Percentiles rank a stretch among this genome's conserved stretches.
Evolutionary conservation across 2,797 vertebrate species (phyloP).

Genomic region (Amphiprion clarkii): DNA sequence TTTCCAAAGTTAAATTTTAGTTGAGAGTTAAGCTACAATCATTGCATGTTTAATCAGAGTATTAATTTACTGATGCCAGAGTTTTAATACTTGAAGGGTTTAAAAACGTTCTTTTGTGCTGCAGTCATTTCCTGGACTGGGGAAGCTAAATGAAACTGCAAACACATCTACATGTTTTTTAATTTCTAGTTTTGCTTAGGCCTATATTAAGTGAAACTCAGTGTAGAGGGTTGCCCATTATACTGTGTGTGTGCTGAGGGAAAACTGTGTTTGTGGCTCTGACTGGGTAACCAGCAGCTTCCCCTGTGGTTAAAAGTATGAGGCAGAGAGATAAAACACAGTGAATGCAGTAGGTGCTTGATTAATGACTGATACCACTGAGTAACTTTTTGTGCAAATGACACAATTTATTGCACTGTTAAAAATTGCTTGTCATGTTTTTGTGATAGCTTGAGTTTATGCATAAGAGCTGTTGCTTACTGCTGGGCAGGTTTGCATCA

Average conservation of each 20-base stretch:
- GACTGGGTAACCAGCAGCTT: conserved; percentile 34
- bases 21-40: background rate
- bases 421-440: background rate
- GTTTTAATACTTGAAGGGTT: background rate
- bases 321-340: background rate
- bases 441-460: background rate
- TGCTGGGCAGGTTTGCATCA: conserved; percentile 7
- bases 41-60: no score
- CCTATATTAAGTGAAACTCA: background rate
- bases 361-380: conserved; percentile 2
- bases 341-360: background rate
- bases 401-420: background rate
- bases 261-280: conserved; percentile 20
- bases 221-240: background rate
- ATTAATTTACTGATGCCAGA: no score
- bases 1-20: background rate
- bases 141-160: background rate
- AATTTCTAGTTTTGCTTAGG: background rate
- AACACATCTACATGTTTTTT: background rate
- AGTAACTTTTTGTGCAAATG: background rate
- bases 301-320: conserved; percentile 25
- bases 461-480: background rate
- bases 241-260: background rate
- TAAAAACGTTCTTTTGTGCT: no score
- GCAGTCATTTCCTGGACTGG: no score